Evolutionary conservation across 2,113 vertebrate species (phyloP).

Genomic region (Cyprinus carpio): DNA sequence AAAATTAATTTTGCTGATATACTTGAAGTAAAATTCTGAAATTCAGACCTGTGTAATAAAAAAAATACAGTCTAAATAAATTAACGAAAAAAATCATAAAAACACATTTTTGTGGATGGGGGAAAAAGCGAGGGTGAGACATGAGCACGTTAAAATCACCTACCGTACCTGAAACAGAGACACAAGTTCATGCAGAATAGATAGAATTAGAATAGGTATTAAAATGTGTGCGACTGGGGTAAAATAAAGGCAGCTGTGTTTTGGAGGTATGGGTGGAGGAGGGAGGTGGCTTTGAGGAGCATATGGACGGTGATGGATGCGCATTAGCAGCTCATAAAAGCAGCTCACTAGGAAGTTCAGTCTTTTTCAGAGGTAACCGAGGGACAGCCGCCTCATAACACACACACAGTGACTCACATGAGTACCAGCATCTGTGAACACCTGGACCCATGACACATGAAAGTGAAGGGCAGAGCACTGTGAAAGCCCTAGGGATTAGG

Average conservation of each 20-base stretch:
- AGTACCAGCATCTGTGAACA: constrained; percentile 51
- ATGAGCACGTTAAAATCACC: not conserved
- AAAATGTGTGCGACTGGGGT: constrained; percentile 28
- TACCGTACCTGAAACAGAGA: not conserved
- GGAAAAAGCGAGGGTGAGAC: too few species aligned
- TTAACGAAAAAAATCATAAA: not conserved
- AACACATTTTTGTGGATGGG: not conserved
- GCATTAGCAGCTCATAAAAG: constrained; percentile 98
- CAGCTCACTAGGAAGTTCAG: constrained; percentile 99
- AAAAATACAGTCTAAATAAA: not conserved
- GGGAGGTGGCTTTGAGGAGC: constrained; percentile 77
- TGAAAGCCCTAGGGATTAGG: constrained; percentile 28
- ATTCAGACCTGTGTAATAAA: not conserved
- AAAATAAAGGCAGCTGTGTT: constrained; percentile 25
- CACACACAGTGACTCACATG: not conserved
- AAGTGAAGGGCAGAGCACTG: constrained; percentile 32
- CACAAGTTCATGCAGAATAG: not conserved
- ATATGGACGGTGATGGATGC: constrained; percentile 97
- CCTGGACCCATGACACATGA: constrained; percentile 43
- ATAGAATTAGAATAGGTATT: constrained; percentile 16
- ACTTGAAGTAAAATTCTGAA: not conserved
- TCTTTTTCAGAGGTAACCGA: constrained; percentile 92
- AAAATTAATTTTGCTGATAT: not conserved
- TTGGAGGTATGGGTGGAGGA: constrained; percentile 52
- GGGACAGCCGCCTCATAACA: constrained; percentile 63